Conservation (phyloP, 1,140 invertebrate genomes). For the Calliphora vicina region DNA sequence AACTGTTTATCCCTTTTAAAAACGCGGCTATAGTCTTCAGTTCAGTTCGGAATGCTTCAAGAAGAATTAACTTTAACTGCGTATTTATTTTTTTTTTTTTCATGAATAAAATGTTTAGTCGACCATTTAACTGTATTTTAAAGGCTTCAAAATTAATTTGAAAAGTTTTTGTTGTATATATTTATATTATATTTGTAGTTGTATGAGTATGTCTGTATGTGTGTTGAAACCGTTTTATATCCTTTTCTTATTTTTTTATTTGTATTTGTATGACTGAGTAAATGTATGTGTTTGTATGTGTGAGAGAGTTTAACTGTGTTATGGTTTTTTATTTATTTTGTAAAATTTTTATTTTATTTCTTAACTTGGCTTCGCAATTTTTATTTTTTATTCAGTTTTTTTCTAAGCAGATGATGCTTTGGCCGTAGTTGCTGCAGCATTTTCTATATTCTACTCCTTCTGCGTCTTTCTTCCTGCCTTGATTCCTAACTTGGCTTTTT, state of each 20-base stretch:
- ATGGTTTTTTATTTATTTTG: slow-evolving; percentile 27
- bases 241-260: background rate
- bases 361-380: slow-evolving; percentile 3
- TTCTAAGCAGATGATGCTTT: background rate
- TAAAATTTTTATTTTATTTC: slow-evolving; percentile 24
- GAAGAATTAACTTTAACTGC: background rate
- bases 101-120: background rate
- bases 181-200: background rate
- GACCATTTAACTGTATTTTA: slow-evolving; percentile 21
- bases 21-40: background rate
- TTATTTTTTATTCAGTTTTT: background rate
- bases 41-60: background rate
- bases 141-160: slow-evolving; percentile 33
- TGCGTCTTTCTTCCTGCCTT: background rate
- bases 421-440: background rate
- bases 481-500: background rate
- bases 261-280: background rate
- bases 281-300: background rate
- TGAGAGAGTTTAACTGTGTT: background rate
- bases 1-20: slow-evolving; percentile 25
- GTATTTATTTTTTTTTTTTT: background rate
- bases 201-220: no score
- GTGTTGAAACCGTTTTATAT: slow-evolving; percentile 10
- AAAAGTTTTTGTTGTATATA: slow-evolving; percentile 19
- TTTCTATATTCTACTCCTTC: background rate